Conservation (phyloP, 2,113 vertebrate species). For the Atractosteus spatula region DNA sequence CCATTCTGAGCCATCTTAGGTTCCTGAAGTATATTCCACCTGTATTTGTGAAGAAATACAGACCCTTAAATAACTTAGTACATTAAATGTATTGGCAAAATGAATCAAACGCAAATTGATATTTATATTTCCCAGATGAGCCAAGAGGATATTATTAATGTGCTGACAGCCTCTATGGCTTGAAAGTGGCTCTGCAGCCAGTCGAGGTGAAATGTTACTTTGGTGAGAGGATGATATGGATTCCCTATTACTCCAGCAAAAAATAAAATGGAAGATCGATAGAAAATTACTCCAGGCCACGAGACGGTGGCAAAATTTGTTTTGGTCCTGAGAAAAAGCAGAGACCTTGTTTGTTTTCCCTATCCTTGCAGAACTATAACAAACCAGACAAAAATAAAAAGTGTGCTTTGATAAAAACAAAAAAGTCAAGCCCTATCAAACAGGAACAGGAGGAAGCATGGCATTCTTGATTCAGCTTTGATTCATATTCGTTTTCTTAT, state of each 20-base stretch:
- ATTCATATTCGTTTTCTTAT: too few species aligned
- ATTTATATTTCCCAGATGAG: too few species aligned
- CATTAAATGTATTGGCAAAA: too few species aligned
- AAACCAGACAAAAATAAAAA: neutral
- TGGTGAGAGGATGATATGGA: neutral
- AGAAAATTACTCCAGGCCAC: neutral
- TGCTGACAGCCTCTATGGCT: slow-evolving; percentile 16
- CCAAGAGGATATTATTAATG: slow-evolving; percentile 29
- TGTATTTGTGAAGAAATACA: too few species aligned
- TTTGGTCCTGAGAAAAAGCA: neutral
- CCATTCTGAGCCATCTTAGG: too few species aligned
- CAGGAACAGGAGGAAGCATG: too few species aligned
- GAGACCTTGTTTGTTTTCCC: slow-evolving; percentile 17
- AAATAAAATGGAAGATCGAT: neutral
- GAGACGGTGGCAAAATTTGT: neutral
- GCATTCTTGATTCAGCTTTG: too few species aligned
- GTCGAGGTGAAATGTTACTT: slow-evolving; percentile 7
- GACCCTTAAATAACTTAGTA: too few species aligned
- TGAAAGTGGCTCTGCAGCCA: slow-evolving; percentile 15
- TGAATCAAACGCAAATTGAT: too few species aligned
- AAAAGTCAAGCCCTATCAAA: too few species aligned
- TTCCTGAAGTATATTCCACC: too few species aligned
- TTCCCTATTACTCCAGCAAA: neutral
- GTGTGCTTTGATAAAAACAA: too few species aligned
- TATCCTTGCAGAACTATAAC: slow-evolving; percentile 4